These are phyloP conservation scores for Cosmia pyralina DNA, from an alignment of 2,888 invertebrate species.

Conservation along the genomic window DNA sequence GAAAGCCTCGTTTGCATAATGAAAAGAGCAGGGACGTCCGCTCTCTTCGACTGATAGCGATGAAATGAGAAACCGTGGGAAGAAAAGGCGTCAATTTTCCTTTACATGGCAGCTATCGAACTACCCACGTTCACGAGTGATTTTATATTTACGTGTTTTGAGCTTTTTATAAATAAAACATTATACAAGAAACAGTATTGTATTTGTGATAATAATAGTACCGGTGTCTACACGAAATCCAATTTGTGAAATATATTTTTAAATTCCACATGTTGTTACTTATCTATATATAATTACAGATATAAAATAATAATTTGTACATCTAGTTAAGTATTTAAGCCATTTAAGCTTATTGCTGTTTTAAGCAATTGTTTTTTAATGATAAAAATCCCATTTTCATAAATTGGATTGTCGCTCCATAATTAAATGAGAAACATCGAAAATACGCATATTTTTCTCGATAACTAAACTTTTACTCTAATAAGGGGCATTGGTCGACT, in stretches of 20 bases:
- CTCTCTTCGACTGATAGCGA: slow-evolving; percentile 75
- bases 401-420: slow-evolving; percentile 79
- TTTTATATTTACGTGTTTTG: slow-evolving; percentile 78
- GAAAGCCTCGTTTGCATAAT: slow-evolving; percentile 72
- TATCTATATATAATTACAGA: slow-evolving; percentile 68
- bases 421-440: slow-evolving; percentile 74
- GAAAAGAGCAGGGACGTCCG: slow-evolving; percentile 73
- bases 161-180: slow-evolving; percentile 85
- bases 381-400: slow-evolving; percentile 72
- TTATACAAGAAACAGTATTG: slow-evolving; percentile 74
- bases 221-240: slow-evolving; percentile 69
- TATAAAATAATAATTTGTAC: slow-evolving; percentile 74
- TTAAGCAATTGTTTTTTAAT: slow-evolving; percentile 80
- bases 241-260: slow-evolving; percentile 75
- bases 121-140: slow-evolving; percentile 74
- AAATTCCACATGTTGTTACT: slow-evolving; percentile 68
- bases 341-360: slow-evolving; percentile 82
- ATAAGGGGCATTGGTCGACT: slow-evolving; percentile 62
- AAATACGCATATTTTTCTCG: slow-evolving; percentile 69
- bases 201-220: slow-evolving; percentile 73
- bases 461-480: slow-evolving; percentile 49
- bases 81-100: slow-evolving; percentile 64
- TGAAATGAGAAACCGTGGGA: slow-evolving; percentile 72
- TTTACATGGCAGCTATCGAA: slow-evolving; percentile 76
- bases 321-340: slow-evolving; percentile 76